Percentiles rank a stretch among this genome's conserved stretches.
Evolutionary conservation across 2,888 invertebrate genomes (phyloP).

Genomic region (Gryllus longicercus): DNA sequence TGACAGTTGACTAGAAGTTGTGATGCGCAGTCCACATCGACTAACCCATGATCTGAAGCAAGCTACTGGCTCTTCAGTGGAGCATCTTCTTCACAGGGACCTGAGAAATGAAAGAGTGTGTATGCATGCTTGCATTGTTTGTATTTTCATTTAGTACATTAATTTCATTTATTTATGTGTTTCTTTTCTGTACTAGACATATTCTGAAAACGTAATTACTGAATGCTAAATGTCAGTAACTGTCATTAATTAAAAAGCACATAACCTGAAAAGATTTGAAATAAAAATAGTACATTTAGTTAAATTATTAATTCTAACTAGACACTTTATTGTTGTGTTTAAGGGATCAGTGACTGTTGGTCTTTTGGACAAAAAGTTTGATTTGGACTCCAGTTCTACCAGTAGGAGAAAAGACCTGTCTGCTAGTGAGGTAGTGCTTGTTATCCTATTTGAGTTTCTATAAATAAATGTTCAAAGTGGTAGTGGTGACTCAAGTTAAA

Average conservation of each 20-base stretch:
- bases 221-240: too few species aligned
- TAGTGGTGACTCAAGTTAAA: too few species aligned
- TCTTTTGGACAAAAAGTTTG: neutral
- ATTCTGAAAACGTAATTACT: too few species aligned
- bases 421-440: neutral
- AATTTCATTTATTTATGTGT: neutral
- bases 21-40: constrained; percentile 6
- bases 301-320: too few species aligned
- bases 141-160: neutral
- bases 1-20: neutral
- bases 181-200: too few species aligned
- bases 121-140: neutral
- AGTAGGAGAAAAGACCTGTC: constrained; percentile 4
- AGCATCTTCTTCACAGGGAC: neutral
- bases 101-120: constrained; percentile 7
- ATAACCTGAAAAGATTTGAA: too few species aligned
- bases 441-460: neutral
- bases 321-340: neutral
- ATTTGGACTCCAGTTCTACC: constrained; percentile 17
- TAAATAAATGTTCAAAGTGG: neutral
- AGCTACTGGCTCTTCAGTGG: neutral
- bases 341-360: neutral
- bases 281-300: too few species aligned
- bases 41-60: neutral
- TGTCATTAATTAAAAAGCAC: too few species aligned